These are phyloP conservation scores for Salticus scenicus DNA, from an alignment of 2,888 invertebrate species.

Conservation along the genomic window DNA sequence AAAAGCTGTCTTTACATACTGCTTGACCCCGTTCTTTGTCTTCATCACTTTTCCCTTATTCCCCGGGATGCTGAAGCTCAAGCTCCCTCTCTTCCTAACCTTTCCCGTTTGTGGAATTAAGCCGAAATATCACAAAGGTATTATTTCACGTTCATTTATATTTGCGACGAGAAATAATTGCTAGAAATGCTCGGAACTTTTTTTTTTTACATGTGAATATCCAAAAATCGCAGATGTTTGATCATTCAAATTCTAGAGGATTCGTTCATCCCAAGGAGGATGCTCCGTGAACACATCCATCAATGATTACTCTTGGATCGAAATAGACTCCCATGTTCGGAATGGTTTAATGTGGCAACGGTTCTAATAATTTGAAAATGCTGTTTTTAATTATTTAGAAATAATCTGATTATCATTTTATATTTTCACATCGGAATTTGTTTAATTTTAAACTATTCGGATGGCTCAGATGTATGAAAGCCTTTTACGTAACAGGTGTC, in stretches of 20 bases:
- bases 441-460: too few species aligned
- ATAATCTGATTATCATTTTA: too few species aligned
- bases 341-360: neutral
- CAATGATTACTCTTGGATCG: neutral
- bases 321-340: neutral
- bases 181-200: too few species aligned
- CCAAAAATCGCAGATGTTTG: too few species aligned
- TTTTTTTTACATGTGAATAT: too few species aligned
- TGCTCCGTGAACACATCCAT: neutral
- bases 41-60: neutral
- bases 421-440: too few species aligned
- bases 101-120: neutral
- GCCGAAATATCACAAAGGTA: too few species aligned
- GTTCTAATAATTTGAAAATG: neutral
- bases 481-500: conserved; percentile 2
- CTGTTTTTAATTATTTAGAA: too few species aligned
- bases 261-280: neutral
- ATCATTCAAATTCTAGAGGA: too few species aligned
- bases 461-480: neutral
- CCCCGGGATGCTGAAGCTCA: conserved; percentile 9
- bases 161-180: too few species aligned
- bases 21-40: neutral
- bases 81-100: neutral
- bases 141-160: too few species aligned
- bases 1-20: neutral